A percentile compares a stretch with the other conserved stretches of the same genome.
phyloP scores from a whole-genome alignment of 2,113 vertebrate genomes.

The Rhagologus leucostigma region DNA sequence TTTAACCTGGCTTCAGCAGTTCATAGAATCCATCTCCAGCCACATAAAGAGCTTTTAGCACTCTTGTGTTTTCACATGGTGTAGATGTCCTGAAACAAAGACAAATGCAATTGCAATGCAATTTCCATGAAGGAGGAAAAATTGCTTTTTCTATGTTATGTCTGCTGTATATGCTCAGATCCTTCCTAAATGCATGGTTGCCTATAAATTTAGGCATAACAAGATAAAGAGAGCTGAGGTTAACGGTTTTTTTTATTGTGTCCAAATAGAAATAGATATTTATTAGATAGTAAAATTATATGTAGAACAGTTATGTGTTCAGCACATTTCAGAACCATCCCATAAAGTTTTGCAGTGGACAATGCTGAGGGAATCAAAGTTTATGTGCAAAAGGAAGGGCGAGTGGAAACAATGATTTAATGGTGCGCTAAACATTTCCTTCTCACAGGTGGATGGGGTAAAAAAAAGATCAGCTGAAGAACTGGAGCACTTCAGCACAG shows the following conservation, averaged over 20 bases:
- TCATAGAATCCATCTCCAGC: not conserved
- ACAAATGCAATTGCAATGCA: not conserved
- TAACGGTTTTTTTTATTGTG: not conserved
- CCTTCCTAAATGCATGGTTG: not conserved
- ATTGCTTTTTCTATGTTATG: not conserved
- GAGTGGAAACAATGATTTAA: not conserved
- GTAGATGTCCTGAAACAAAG: fast-evolving
- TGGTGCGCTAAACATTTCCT: not conserved
- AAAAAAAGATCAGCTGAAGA: not conserved
- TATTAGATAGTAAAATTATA: not conserved
- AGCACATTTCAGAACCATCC: not conserved
- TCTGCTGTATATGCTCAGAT: not conserved
- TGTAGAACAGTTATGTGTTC: not conserved
- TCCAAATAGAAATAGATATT: not conserved
- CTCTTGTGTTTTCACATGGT: not conserved
- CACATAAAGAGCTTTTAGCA: not conserved
- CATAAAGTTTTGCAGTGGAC: not conserved
- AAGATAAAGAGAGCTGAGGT: not conserved
- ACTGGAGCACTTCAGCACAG: not conserved
- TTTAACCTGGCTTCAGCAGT: not conserved
- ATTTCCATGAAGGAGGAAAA: not conserved
- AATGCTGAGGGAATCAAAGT: not conserved
- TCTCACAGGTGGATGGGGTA: not conserved
- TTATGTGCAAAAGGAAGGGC: not conserved
- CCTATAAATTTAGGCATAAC: not conserved